Evolutionary conservation across 2,888 invertebrate species (phyloP).

Genomic region (Malthinus flaveolus): DNA sequence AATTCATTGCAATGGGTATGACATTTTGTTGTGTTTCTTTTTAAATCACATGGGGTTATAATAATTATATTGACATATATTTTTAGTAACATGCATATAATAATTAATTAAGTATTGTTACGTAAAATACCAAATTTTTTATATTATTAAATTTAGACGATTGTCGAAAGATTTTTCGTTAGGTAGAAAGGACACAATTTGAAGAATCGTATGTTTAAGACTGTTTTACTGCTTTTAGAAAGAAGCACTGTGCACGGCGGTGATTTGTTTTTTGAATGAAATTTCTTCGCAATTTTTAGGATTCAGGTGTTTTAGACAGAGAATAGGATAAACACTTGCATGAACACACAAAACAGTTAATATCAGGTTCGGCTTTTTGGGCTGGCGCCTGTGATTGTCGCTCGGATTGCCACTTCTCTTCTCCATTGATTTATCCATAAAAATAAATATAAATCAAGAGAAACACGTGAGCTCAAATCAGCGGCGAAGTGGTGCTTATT

Average conservation of each 20-base stretch:
- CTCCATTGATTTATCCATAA: conserved; percentile 39
- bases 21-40: conserved; percentile 1
- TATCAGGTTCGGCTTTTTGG: conserved; percentile 41
- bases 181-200: conserved; percentile 49
- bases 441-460: conserved; percentile 30
- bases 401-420: conserved; percentile 49
- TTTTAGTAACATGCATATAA: conserved; percentile 21
- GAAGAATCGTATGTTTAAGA: conserved; percentile 25
- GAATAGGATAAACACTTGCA: conserved; percentile 44
- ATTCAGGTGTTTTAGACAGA: conserved; percentile 28
- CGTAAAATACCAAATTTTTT: conserved; percentile 34
- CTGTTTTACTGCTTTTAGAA: conserved; percentile 20
- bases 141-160: conserved; percentile 47
- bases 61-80: conserved; percentile 23
- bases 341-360: conserved; percentile 43
- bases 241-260: conserved; percentile 16
- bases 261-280: conserved; percentile 16
- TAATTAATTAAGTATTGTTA: conserved; percentile 16
- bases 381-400: conserved; percentile 51
- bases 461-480: conserved; percentile 40
- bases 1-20: conserved; percentile 12
- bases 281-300: conserved; percentile 1
- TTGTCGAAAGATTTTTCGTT: conserved; percentile 53
- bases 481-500: conserved; percentile 50
- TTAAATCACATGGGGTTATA: conserved; percentile 14